Evolutionary conservation across 2,888 invertebrate genomes (phyloP).

Genomic region (Onthophagus sagittarius): DNA sequence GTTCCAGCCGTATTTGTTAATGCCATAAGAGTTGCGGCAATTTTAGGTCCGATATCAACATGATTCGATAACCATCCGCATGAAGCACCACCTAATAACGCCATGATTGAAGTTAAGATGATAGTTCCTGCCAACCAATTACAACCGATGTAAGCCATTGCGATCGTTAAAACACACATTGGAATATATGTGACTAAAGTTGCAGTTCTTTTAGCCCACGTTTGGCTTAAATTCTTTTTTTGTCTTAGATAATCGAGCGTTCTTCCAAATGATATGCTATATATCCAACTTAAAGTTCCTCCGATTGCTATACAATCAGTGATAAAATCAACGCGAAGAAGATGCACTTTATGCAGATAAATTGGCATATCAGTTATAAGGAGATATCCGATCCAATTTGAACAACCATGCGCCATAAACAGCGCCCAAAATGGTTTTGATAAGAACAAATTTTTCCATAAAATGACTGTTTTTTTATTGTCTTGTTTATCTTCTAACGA

Average conservation of each 20-base stretch:
- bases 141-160: background rate
- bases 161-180: background rate
- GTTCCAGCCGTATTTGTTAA: background rate
- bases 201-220: background rate
- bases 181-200: background rate
- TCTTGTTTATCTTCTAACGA: background rate
- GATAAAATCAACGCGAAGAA: background rate
- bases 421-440: conserved; percentile 5
- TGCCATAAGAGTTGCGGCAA: conserved; percentile 3
- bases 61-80: conserved; percentile 1
- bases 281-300: background rate
- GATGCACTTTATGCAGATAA: background rate
- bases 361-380: background rate
- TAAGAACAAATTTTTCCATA: background rate
- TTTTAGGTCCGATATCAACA: background rate
- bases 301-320: background rate
- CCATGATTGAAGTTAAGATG: background rate
- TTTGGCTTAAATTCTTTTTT: background rate
- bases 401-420: background rate
- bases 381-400: background rate
- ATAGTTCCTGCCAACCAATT: background rate
- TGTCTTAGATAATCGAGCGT: background rate
- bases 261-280: background rate
- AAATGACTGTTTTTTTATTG: background rate
- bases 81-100: background rate